A percentile compares a stretch with the other conserved stretches of the same genome.
phyloP scores from a whole-genome alignment of 2,113 vertebrate genomes.

The Emydocephalus ijimae region DNA sequence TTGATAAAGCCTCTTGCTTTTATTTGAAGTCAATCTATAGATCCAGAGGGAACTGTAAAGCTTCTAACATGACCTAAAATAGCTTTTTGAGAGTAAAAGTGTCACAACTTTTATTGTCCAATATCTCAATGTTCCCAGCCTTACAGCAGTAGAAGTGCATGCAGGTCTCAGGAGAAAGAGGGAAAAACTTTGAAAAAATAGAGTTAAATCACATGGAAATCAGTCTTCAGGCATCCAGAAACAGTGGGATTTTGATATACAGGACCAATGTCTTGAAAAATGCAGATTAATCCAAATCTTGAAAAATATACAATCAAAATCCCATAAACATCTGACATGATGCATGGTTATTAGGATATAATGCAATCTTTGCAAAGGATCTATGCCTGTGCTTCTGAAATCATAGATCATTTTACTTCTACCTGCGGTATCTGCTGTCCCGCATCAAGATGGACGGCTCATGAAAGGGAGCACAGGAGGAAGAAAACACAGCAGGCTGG shows the following conservation, averaged over 20 bases:
- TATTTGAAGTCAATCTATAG: conserved; percentile 15
- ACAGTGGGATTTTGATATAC: background rate
- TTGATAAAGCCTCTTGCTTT: background rate
- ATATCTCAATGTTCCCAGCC: conserved; percentile 23
- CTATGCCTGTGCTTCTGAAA: background rate
- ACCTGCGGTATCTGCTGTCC: too few relatives aligned
- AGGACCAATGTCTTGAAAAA: background rate
- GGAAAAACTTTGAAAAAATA: background rate
- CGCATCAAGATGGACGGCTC: too few relatives aligned
- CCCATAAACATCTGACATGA: background rate
- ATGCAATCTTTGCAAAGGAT: background rate
- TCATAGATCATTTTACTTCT: background rate
- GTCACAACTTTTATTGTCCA: conserved; percentile 36
- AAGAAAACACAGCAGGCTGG: too few relatives aligned
- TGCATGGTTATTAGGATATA: background rate
- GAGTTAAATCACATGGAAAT: background rate
- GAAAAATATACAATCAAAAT: background rate
- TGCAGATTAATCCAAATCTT: background rate
- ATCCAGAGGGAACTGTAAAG: conserved; percentile 36
- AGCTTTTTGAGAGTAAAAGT: conserved; percentile 53
- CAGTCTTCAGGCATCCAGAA: background rate
- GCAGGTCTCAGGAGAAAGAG: background rate
- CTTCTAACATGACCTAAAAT: conserved; percentile 44
- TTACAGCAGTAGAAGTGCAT: conserved; percentile 23
- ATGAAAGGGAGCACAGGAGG: too few relatives aligned